Conservation (phyloP, 2,113 vertebrate species). For the Chamaea fasciata region DNA sequence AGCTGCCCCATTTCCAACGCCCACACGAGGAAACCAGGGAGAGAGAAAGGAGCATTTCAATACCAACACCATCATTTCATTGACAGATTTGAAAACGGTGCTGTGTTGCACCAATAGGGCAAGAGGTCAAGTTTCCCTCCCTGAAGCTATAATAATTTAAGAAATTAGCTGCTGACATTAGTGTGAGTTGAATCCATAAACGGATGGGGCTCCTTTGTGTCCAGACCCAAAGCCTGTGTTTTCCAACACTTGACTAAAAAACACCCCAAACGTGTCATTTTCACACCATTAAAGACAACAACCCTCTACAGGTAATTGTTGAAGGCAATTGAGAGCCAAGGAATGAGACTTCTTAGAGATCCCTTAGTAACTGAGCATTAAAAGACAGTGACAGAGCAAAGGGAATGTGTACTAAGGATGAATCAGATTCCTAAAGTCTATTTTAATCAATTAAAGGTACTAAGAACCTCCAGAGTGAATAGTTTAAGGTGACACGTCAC, state of each 20-base stretch:
- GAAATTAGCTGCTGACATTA: accelerated
- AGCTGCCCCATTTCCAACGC: not conserved
- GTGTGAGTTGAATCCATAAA: not conserved
- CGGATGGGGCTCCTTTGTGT: not conserved
- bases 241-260: not conserved
- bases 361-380: not conserved
- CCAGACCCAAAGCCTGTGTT: not conserved
- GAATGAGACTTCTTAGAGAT: not conserved
- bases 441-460: not conserved
- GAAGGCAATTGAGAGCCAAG: not conserved
- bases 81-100: not conserved
- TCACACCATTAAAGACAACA: not conserved
- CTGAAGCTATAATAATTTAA: not conserved
- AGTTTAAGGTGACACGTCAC: not conserved
- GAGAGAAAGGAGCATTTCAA: not conserved
- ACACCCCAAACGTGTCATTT: not conserved
- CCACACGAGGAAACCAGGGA: accelerated
- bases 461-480: not conserved
- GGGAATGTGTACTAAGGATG: not conserved
- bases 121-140: not conserved
- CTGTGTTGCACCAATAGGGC: not conserved
- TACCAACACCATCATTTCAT: not conserved
- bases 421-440: not conserved
- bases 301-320: not conserved
- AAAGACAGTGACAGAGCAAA: not conserved